Evolutionary conservation across 2,888 invertebrate genomes (phyloP).

Genomic region (Euzetes globulus): DNA sequence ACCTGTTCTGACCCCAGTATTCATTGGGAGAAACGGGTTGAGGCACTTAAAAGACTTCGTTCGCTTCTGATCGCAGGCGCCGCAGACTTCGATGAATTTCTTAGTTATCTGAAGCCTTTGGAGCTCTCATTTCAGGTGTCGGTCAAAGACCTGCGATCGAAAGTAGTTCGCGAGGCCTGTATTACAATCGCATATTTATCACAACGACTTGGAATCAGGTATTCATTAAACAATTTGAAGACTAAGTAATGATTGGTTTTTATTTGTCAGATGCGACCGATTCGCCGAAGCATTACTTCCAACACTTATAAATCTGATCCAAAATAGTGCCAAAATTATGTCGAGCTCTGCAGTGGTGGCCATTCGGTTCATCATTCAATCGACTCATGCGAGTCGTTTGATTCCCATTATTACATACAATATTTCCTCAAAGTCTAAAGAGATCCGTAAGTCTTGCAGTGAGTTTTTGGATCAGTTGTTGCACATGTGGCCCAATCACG

Average conservation of each 20-base stretch:
- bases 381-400: slow-evolving; percentile 70
- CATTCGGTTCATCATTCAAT: slow-evolving; percentile 71
- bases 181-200: slow-evolving; percentile 70
- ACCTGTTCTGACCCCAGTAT: slow-evolving; percentile 69
- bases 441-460: slow-evolving; percentile 69
- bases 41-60: slow-evolving; percentile 74
- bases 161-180: slow-evolving; percentile 91
- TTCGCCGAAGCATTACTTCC: slow-evolving; percentile 75
- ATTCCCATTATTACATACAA: slow-evolving; percentile 68
- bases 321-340: slow-evolving; percentile 59
- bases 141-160: slow-evolving; percentile 80
- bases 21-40: slow-evolving; percentile 92
- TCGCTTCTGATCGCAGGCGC: slow-evolving; percentile 74
- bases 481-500: slow-evolving; percentile 74
- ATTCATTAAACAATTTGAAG: no score
- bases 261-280: slow-evolving; percentile 48
- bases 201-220: slow-evolving; percentile 33
- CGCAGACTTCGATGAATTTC: slow-evolving; percentile 64
- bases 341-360: slow-evolving; percentile 79
- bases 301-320: slow-evolving; percentile 57
- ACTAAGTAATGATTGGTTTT: neutral
- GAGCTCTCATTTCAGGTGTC: slow-evolving; percentile 73
- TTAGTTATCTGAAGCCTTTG: slow-evolving; percentile 64
- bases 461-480: slow-evolving; percentile 76
- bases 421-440: slow-evolving; percentile 74